A percentile compares a stretch with the other conserved stretches of the same genome.
These are phyloP conservation scores for Etheostoma cragini DNA, from an alignment of 2,113 vertebrate genomes.

Conservation along the genomic window DNA sequence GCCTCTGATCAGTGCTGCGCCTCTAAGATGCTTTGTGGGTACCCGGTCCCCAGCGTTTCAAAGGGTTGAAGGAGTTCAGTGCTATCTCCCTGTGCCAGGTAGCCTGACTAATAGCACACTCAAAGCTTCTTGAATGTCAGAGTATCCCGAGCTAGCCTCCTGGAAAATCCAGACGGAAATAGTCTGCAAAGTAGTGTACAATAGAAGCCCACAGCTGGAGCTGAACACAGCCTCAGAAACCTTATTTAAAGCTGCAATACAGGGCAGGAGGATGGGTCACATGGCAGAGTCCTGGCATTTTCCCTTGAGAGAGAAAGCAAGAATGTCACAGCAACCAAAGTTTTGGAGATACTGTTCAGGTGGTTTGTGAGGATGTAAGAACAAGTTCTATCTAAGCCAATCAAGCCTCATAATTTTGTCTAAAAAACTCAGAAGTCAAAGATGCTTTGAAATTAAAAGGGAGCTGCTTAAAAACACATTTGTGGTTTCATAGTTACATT, in stretches of 20 bases:
- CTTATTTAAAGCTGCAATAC: constrained; percentile 25
- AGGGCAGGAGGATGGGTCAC: constrained; percentile 32
- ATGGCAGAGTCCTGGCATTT: constrained; percentile 33
- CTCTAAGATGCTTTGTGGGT: constrained; percentile 67
- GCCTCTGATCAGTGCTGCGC: constrained; percentile 50
- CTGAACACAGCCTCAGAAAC: constrained; percentile 46
- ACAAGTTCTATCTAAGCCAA: not conserved
- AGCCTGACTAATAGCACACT: constrained; percentile 78
- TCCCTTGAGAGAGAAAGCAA: not conserved
- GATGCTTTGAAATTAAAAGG: not conserved
- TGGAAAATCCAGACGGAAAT: constrained; percentile 67
- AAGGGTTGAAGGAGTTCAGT: constrained; percentile 66
- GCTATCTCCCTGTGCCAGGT: constrained; percentile 78
- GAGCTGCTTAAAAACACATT: not conserved
- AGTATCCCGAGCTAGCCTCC: constrained; percentile 57
- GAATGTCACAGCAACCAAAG: not conserved
- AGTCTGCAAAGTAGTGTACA: constrained; percentile 63
- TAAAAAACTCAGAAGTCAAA: not conserved
- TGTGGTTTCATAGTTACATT: not conserved
- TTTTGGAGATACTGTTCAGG: not conserved
- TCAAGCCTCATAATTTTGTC: not conserved
- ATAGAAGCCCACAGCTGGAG: constrained; percentile 47
- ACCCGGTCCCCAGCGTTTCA: constrained; percentile 51
- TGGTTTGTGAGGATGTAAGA: not conserved
- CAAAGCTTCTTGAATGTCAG: constrained; percentile 78